A percentile compares a stretch with the other conserved stretches of the same genome.
Conservation (phyloP, 2,113 vertebrate genomes). For the Bettongia penicillata region DNA sequence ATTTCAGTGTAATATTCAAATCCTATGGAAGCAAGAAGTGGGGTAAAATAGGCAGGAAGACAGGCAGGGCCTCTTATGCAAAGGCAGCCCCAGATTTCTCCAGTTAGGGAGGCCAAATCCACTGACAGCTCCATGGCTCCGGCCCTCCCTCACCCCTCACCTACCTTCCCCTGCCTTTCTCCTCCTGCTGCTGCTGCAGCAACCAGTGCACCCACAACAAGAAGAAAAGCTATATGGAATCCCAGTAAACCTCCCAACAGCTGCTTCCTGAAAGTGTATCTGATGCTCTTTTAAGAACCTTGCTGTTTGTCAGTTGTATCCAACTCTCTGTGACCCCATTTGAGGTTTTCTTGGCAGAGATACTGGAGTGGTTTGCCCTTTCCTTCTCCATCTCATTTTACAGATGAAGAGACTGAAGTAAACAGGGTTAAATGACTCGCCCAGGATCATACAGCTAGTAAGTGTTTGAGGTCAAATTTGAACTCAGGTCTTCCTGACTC, state of each 20-base stretch:
- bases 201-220: slow-evolving; percentile 39
- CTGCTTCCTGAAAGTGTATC: slow-evolving; percentile 47
- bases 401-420: neutral
- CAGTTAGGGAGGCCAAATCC: slow-evolving; percentile 4
- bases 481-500: neutral
- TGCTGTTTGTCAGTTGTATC: neutral
- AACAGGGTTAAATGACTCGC: neutral
- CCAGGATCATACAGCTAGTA: neutral
- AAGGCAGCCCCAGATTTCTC: slow-evolving; percentile 11
- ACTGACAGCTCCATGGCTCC: neutral
- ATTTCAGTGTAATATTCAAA: slow-evolving; percentile 23
- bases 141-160: neutral
- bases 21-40: slow-evolving; percentile 1
- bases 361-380: neutral
- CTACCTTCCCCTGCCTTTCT: neutral
- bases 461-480: neutral
- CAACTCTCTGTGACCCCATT: neutral
- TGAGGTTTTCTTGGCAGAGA: neutral
- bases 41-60: neutral
- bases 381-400: neutral
- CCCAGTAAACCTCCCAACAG: slow-evolving; percentile 19
- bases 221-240: neutral
- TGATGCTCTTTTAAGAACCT: neutral
- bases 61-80: neutral
- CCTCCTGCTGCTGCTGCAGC: slow-evolving; percentile 25